Evolutionary conservation across 2,888 invertebrate genomes (phyloP).

Genomic region (Drosophila affinis): DNA sequence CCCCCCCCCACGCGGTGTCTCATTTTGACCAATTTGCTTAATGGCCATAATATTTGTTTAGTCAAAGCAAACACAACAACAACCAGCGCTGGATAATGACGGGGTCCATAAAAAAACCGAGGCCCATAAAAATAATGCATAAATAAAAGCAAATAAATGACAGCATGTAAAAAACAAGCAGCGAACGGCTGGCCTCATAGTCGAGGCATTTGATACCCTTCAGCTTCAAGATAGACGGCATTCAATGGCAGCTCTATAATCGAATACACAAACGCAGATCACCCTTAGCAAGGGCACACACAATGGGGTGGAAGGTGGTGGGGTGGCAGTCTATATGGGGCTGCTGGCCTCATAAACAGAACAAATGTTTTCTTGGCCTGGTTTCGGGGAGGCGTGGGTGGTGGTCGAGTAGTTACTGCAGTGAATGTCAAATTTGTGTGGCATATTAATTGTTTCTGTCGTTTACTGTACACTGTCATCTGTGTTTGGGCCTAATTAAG

Average conservation of each 20-base stretch:
- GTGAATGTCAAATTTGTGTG: conserved; percentile 75
- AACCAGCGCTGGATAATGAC: conserved; percentile 67
- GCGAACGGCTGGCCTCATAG: too few species aligned
- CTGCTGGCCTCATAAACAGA: conserved; percentile 27
- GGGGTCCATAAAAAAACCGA: conserved; percentile 64
- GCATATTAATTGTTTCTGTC: conserved; percentile 70
- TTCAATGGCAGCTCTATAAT: too few species aligned
- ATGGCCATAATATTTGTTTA: conserved; percentile 79
- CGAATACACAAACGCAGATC: too few species aligned
- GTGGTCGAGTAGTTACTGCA: conserved; percentile 40
- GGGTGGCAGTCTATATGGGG: conserved; percentile 18
- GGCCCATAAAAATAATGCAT: conserved; percentile 76
- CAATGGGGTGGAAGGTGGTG: conserved; percentile 10
- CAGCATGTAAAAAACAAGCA: conserved; percentile 62
- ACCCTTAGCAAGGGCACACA: background rate
- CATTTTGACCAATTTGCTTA: conserved; percentile 72
- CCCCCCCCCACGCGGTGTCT: conserved; percentile 3
- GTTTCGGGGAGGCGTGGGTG: conserved; percentile 17
- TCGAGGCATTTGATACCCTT: background rate
- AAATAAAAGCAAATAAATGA: conserved; percentile 77
- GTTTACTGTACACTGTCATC: conserved; percentile 34
- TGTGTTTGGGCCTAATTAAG: conserved; percentile 66
- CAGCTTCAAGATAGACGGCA: too few species aligned
- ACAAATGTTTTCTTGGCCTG: conserved; percentile 38
- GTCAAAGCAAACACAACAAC: conserved; percentile 66